Evolutionary conservation across 2,888 invertebrate species (phyloP).

Genomic region (Plemyria rubiginata): DNA sequence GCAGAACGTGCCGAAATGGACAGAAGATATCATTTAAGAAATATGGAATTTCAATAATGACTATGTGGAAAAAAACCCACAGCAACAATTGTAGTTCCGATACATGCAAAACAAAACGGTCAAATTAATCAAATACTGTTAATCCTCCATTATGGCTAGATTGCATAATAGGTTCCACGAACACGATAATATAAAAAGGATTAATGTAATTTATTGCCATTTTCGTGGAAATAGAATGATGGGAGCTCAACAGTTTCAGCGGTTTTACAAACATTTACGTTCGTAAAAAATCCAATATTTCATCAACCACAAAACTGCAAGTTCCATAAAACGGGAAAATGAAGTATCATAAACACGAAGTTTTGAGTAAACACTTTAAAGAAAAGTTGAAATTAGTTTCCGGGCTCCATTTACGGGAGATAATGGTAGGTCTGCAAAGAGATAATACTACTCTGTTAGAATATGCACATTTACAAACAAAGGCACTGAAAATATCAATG

Average conservation of each 20-base stretch:
- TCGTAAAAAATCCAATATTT: not conserved
- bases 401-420: constrained; percentile 8
- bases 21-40: not conserved
- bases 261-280: no score
- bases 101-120: no score
- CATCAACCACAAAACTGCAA: not conserved
- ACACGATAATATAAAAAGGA: no score
- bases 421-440: not conserved
- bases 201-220: no score
- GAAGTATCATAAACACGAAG: constrained; percentile 30
- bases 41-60: not conserved
- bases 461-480: not conserved
- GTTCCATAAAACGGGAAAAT: constrained; percentile 13
- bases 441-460: not conserved
- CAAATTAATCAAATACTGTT: no score
- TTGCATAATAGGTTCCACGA: no score
- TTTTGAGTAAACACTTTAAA: constrained; percentile 49
- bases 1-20: constrained; percentile 10
- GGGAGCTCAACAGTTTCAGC: no score
- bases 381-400: constrained; percentile 50
- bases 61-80: not conserved
- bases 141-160: no score
- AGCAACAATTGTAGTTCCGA: no score
- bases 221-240: no score
- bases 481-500: no score